phyloP scores from a whole-genome alignment of 1,140 invertebrate genomes.

The Hypothenemus hampei region DNA sequence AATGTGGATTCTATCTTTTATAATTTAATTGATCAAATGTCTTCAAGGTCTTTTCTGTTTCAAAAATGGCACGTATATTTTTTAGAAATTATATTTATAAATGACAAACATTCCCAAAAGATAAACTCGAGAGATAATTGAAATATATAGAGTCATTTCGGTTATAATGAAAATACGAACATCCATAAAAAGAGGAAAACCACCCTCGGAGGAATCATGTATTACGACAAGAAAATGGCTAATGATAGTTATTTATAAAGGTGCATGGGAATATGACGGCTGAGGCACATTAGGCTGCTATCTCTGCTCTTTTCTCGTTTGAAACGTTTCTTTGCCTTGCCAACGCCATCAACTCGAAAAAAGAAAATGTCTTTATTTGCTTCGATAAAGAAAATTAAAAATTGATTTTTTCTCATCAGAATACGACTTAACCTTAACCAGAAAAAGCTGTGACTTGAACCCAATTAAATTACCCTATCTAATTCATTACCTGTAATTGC shows the following conservation, averaged over 20 bases:
- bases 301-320: slow-evolving; percentile 28
- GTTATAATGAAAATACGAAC: slow-evolving; percentile 24
- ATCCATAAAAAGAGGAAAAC: slow-evolving; percentile 20
- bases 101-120: no score
- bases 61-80: no score
- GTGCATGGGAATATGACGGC: slow-evolving; percentile 34
- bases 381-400: slow-evolving; percentile 16
- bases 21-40: no score
- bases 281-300: slow-evolving; percentile 31
- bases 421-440: no score
- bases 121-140: slow-evolving; percentile 12
- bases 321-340: slow-evolving; percentile 19
- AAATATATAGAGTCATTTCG: slow-evolving; percentile 18
- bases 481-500: no score
- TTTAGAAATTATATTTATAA: no score
- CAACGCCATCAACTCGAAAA: slow-evolving; percentile 29
- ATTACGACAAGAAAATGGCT: slow-evolving; percentile 28
- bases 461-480: no score
- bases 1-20: no score
- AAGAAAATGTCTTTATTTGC: slow-evolving; percentile 28
- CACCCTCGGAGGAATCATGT: slow-evolving; percentile 24
- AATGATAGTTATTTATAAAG: slow-evolving; percentile 36
- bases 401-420: no score
- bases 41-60: no score
- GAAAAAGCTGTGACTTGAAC: no score